phyloP scores from a whole-genome alignment of 2,888 invertebrate species.

The Epinotia ramella region DNA sequence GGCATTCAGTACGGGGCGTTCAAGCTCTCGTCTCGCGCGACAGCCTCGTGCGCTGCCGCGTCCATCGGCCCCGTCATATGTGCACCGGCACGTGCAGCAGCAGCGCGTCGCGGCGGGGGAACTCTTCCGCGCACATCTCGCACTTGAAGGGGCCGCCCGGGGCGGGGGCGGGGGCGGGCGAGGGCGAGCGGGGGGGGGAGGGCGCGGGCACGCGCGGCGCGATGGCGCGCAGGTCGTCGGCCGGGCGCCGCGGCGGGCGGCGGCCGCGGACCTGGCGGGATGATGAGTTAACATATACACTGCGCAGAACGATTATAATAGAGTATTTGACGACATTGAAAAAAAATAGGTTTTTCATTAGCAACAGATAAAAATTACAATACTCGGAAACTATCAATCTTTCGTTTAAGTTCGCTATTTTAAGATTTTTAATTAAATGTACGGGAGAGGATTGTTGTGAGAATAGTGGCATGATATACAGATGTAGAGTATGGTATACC shows the following conservation, averaged over 20 bases:
- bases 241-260: conserved; percentile 73
- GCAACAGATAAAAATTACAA: too few relatives aligned
- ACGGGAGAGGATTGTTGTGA: too few relatives aligned
- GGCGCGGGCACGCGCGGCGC: conserved; percentile 55
- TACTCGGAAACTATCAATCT: too few relatives aligned
- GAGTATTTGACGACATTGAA: too few relatives aligned
- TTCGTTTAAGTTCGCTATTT: too few relatives aligned
- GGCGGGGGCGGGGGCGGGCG: conserved; percentile 40
- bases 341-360: too few relatives aligned
- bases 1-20: not conserved
- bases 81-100: conserved; percentile 92
- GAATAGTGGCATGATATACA: conserved; percentile 34
- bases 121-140: conserved; percentile 93
- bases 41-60: conserved; percentile 37
- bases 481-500: conserved; percentile 68
- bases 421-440: too few relatives aligned
- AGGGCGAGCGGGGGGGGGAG: conserved; percentile 45
- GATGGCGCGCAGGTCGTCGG: conserved; percentile 76
- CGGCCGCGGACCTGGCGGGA: conserved; percentile 59
- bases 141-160: conserved; percentile 88
- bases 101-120: conserved; percentile 90
- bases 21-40: conserved; percentile 21
- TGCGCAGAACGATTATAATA: too few relatives aligned
- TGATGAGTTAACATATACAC: not conserved
- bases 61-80: conserved; percentile 84